These are phyloP conservation scores for Hemaris fuciformis DNA, from an alignment of 2,888 invertebrate species.

Conservation along the genomic window DNA sequence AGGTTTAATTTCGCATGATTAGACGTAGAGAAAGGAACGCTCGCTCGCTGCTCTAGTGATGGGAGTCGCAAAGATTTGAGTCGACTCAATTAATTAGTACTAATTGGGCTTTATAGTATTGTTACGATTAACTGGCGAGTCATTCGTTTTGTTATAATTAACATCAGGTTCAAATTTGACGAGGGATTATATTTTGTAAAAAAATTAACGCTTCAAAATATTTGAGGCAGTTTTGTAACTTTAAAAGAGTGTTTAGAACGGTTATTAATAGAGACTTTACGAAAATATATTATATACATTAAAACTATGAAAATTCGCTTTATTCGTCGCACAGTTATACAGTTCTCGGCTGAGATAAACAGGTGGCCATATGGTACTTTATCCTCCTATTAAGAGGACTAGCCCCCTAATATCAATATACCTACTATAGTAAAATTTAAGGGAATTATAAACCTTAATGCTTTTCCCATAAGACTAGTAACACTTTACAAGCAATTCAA, in stretches of 20 bases:
- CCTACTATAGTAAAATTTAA: no score
- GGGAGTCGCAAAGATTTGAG: slow-evolving; percentile 12
- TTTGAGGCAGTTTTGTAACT: not conserved
- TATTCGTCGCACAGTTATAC: no score
- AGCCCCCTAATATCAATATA: no score
- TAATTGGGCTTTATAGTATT: slow-evolving; percentile 7
- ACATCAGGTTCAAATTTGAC: not conserved
- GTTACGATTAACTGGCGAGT: not conserved
- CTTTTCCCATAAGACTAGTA: no score
- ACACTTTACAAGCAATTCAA: no score
- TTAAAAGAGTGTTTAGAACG: not conserved
- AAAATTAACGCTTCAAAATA: not conserved
- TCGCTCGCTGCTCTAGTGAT: slow-evolving; percentile 16
- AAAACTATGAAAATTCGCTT: no score
- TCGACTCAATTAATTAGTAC: slow-evolving; percentile 8
- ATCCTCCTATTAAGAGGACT: no score
- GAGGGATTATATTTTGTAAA: not conserved
- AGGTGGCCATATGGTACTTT: no score
- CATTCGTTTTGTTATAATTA: not conserved
- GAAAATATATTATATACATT: no score
- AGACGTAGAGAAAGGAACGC: slow-evolving; percentile 4
- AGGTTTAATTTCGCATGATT: slow-evolving; percentile 7
- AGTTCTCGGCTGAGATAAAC: no score
- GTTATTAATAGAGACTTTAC: no score
- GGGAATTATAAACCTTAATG: no score